Evolutionary conservation across 2,888 invertebrate species (phyloP), one percentile per base, ranked within the genome.

Genomic region (Ceraclea dissimilis): DNA sequence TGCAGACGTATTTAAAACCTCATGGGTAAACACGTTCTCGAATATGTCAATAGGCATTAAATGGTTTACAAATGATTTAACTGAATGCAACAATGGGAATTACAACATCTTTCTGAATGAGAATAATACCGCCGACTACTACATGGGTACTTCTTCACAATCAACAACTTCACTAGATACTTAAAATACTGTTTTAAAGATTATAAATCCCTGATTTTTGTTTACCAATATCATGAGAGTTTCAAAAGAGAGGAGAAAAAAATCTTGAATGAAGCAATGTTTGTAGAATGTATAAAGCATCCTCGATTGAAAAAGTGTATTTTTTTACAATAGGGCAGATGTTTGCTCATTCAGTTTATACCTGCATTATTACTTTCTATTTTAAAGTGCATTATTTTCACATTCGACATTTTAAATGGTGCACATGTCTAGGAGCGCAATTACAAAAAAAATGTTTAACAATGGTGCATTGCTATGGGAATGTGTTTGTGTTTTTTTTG

Each of bases 21-120:
- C 19, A 46, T 46, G 46, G 19, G 51, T 57, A 59, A 59, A 61
- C 61, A 57, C 59, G 58, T 58, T 52, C 61, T 56, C 54, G 57
- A 57, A 56, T 16, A 51, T 57, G 61, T 60, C 61, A 60, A 62
- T 62, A 54, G 60, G 60, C 54, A 60, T 62, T 62, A 60, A 60
- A 62, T 54, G 61, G 61, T 60, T 62, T 62, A 60, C 61, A 62
- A 62, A 62, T 58, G 58, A 62, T 56, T 51, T 56, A 52, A 57
- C 57, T 52, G 57, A 56, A 56, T 57, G 55, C 51, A 56, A 61
- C 59, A 61, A 61, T 53, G 57, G 56, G 39, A 39, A 46, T 49
- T 39, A 39, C 5, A 16, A 39, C 8, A n/a, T n/a, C n/a, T n/a
- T n/a, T n/a, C n/a, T n/a, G n/a, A n/a, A n/a, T n/a, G n/a, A n/a